Conservation (phyloP, 2,797 vertebrate species). For the Amblyopsis hoosieri region DNA sequence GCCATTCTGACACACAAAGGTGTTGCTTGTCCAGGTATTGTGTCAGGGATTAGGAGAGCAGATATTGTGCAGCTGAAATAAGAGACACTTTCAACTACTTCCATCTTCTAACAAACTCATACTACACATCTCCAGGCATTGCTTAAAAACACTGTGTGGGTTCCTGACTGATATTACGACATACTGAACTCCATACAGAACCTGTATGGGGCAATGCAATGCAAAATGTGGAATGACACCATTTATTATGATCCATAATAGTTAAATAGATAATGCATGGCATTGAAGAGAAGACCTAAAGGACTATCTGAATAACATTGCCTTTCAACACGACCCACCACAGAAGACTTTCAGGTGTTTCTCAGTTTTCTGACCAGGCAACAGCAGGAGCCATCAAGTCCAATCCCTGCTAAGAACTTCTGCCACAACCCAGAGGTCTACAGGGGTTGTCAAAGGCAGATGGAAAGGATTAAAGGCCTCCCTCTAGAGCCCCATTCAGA, state of each 20-base stretch:
- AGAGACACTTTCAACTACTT: constrained; percentile 58
- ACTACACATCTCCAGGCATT: not conserved
- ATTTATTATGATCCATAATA: constrained; percentile 40
- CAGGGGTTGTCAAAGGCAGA: constrained; percentile 37
- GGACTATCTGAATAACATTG: constrained; percentile 33
- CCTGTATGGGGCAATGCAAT: constrained; percentile 1
- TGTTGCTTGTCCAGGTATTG: constrained; percentile 78
- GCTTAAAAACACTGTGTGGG: too few relatives aligned
- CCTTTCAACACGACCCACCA: constrained; percentile 36
- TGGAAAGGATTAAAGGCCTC: constrained; percentile 48
- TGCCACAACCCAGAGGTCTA: constrained; percentile 49
- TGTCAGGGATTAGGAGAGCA: constrained; percentile 75
- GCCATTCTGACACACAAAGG: constrained; percentile 73
- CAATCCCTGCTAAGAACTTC: constrained; percentile 55
- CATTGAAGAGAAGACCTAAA: constrained; percentile 37
- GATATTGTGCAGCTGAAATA: constrained; percentile 67
- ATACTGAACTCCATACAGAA: too few relatives aligned
- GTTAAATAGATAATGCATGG: constrained; percentile 2
- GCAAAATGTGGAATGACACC: constrained; percentile 15
- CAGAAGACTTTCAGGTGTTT: constrained; percentile 57
- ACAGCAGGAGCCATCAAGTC: constrained; percentile 67
- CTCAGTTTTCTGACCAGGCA: constrained; percentile 57
- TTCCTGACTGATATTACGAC: too few relatives aligned
- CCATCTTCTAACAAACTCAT: constrained; percentile 46
- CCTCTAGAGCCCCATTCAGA: constrained; percentile 24